Conservation (phyloP, 2,797 vertebrate genomes). For the Alfaro cultratus region DNA sequence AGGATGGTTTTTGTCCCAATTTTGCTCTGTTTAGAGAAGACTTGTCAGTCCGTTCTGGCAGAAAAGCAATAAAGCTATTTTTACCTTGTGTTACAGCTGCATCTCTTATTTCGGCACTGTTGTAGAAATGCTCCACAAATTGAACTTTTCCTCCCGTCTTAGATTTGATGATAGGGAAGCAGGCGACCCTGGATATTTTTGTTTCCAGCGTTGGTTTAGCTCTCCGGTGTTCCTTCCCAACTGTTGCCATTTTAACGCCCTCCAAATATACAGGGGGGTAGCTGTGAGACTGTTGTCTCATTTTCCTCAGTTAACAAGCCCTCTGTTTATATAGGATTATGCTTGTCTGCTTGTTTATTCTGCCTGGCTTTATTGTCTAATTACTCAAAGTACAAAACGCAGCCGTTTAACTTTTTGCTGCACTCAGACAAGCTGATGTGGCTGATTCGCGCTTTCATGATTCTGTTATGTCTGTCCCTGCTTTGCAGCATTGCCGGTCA, state of each 20-base stretch:
- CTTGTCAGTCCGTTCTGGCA: slow-evolving; percentile 20
- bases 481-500: slow-evolving; percentile 88
- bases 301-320: slow-evolving; percentile 74
- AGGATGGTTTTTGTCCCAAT: slow-evolving; percentile 31
- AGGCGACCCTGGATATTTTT: slow-evolving; percentile 45
- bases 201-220: slow-evolving; percentile 52
- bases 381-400: slow-evolving; percentile 61
- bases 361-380: slow-evolving; percentile 42
- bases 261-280: slow-evolving; percentile 64
- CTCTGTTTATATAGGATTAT: slow-evolving; percentile 76
- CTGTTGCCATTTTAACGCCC: slow-evolving; percentile 61
- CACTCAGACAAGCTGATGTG: slow-evolving; percentile 15
- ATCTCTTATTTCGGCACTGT: slow-evolving; percentile 36
- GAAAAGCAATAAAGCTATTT: slow-evolving; percentile 44
- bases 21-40: slow-evolving; percentile 23
- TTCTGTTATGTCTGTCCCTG: slow-evolving; percentile 40
- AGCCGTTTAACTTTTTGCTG: slow-evolving; percentile 22
- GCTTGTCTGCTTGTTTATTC: slow-evolving; percentile 60
- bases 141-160: slow-evolving; percentile 27
- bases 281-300: slow-evolving; percentile 67
- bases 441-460: not conserved
- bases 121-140: slow-evolving; percentile 37
- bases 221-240: slow-evolving; percentile 48
- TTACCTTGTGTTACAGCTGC: slow-evolving; percentile 25
- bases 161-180: slow-evolving; percentile 51